These are phyloP conservation scores for Artemia sinica DNA, from an alignment of 2,888 invertebrate species.

Conservation along the genomic window DNA sequence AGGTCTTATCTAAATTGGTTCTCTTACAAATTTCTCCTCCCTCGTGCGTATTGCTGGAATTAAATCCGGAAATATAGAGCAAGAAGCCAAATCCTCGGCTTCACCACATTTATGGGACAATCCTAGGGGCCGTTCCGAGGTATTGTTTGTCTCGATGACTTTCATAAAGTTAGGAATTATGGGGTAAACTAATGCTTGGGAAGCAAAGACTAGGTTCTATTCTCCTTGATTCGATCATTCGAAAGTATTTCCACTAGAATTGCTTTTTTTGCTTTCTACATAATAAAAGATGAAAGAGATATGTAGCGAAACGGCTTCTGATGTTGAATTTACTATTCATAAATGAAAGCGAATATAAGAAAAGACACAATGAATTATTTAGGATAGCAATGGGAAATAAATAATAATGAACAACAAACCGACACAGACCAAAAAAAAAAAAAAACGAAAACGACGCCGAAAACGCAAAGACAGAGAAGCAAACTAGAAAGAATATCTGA, in stretches of 20 bases:
- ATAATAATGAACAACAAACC: too few species aligned
- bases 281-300: slow-evolving; percentile 12
- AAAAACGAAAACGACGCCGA: too few species aligned
- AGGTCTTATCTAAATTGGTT: slow-evolving; percentile 12
- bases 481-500: too few species aligned
- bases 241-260: slow-evolving; percentile 13
- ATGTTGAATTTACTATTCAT: background rate
- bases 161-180: slow-evolving; percentile 12
- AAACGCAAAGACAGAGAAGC: too few species aligned
- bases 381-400: too few species aligned
- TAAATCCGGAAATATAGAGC: slow-evolving; percentile 13
- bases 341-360: too few species aligned
- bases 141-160: slow-evolving; percentile 11
- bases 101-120: slow-evolving; percentile 11
- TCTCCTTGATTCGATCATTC: slow-evolving; percentile 13
- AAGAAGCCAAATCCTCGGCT: background rate
- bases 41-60: slow-evolving; percentile 8
- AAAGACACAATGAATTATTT: too few species aligned
- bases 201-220: slow-evolving; percentile 3
- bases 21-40: slow-evolving; percentile 9
- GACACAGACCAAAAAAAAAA: too few species aligned
- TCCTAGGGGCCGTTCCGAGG: slow-evolving; percentile 11
- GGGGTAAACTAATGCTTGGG: slow-evolving; percentile 13
- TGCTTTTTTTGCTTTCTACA: slow-evolving; percentile 7
- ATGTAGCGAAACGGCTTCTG: slow-evolving; percentile 10